These are phyloP conservation scores for Tyto alba DNA, from an alignment of 2,113 vertebrate genomes.

Conservation along the genomic window DNA sequence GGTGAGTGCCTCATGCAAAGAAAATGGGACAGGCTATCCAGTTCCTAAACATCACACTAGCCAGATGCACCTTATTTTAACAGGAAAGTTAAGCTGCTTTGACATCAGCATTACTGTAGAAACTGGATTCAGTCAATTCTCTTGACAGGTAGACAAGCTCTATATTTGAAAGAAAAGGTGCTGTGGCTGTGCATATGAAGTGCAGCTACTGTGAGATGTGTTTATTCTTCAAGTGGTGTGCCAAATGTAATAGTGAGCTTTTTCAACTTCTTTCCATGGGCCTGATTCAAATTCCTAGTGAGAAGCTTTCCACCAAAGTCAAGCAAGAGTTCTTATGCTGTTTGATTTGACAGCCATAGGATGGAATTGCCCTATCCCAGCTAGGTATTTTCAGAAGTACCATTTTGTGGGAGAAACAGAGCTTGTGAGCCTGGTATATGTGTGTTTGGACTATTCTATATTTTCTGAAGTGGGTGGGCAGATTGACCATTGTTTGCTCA, in stretches of 20 bases:
- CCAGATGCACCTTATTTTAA: neutral
- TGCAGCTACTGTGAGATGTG: neutral
- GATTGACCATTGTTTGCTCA: neutral
- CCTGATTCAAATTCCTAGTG: neutral
- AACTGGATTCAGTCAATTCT: neutral
- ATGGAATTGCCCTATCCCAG: neutral
- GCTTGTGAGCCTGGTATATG: neutral
- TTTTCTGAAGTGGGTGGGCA: neutral
- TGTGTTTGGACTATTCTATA: neutral
- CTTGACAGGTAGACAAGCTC: neutral
- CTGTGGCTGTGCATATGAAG: neutral
- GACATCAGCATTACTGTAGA: neutral
- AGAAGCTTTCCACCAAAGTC: neutral
- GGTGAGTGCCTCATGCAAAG: constrained; percentile 63
- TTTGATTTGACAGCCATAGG: neutral
- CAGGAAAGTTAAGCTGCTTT: neutral
- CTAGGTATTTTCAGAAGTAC: neutral
- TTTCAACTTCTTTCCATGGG: neutral
- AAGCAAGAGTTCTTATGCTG: neutral
- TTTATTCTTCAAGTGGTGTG: neutral
- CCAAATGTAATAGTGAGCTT: neutral
- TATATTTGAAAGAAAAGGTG: neutral
- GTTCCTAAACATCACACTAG: neutral
- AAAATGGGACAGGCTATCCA: neutral
- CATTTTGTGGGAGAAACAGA: neutral